These are phyloP conservation scores for Apodemia duryi DNA, from an alignment of 2,888 invertebrate species.

Conservation along the genomic window DNA sequence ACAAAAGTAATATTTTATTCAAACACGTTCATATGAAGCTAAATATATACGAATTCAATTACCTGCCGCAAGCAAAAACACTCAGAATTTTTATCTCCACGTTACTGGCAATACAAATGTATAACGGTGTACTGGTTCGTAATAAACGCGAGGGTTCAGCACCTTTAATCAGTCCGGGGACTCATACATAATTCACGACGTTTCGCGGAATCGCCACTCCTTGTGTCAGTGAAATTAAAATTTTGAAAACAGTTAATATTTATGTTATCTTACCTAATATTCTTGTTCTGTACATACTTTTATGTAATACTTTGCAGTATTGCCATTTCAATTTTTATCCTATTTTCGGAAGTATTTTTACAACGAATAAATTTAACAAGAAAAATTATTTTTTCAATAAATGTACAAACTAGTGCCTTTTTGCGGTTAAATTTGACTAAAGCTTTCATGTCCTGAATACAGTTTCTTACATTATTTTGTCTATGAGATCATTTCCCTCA, in stretches of 20 bases:
- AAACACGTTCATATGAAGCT: not conserved
- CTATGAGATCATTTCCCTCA: too few relatives aligned
- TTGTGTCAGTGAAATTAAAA: slow-evolving; percentile 29
- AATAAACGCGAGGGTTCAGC: slow-evolving; percentile 32
- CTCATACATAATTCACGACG: slow-evolving; percentile 46
- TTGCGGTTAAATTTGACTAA: too few relatives aligned
- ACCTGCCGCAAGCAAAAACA: slow-evolving; percentile 5
- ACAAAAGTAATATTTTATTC: not conserved
- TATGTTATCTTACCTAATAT: not conserved
- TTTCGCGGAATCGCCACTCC: slow-evolving; percentile 22
- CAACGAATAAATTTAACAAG: too few relatives aligned
- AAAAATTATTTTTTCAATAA: too few relatives aligned
- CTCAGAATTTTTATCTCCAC: slow-evolving; percentile 3
- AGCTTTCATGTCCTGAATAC: too few relatives aligned
- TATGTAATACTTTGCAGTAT: too few relatives aligned
- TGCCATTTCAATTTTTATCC: too few relatives aligned
- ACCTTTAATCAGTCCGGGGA: slow-evolving; percentile 41
- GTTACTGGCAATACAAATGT: slow-evolving; percentile 10
- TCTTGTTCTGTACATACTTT: too few relatives aligned
- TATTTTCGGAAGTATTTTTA: too few relatives aligned
- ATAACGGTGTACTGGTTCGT: slow-evolving; percentile 20
- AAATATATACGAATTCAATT: slow-evolving; percentile 6
- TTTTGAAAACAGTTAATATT: slow-evolving; percentile 23
- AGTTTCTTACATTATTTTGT: too few relatives aligned
- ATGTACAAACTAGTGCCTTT: too few relatives aligned